Evolutionary conservation across 2,888 invertebrate genomes (phyloP), one percentile per base, ranked within the genome.

Genomic region (Arge pagana): DNA sequence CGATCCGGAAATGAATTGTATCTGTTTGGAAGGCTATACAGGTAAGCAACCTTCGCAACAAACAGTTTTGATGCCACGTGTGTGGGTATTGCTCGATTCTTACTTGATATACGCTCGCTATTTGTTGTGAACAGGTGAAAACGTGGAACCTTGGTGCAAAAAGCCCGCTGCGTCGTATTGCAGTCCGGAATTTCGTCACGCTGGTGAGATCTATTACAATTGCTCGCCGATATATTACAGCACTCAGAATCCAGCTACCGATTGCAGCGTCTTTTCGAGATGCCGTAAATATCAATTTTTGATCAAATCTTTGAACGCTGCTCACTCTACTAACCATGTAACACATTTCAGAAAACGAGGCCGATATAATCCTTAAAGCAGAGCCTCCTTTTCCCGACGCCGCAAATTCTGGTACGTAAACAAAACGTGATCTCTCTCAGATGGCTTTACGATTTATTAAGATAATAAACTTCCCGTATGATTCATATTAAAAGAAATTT

Each of bases 101-200:
- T n/a, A n/a, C n/a, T n/a, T n/a, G n/a, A n/a, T n/a, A n/a, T n/a
- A n/a, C n/a, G n/a, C n/a, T 36, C 30, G 5, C 16, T 33, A 24
- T 42, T 57, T 15, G n/a, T n/a, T n/a, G n/a, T n/a, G 55, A n/a
- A 10, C 16, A 68, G 68, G 67, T 6, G 41, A 65, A 36, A 63
- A 67, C 42, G 31, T 63, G 3, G 59, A 56, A 39, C 73, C 71
- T 0, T 72, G 68, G 57, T 72, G 72, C 30, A 48, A 16, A 23
- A 54, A 23, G 6, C 58, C 48, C 2, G 59, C 53, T 4, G 53
- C 7, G 18, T 1, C 23, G 1, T 6, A n/a, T 7, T 72, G 72
- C 35, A 31, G 45, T 24, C 54, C 61, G 1, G 55, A 66, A n/a
- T 50, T 65, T 6, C 48, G 33, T 3, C 10, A 50, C 1, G 10